phyloP scores from a whole-genome alignment of 2,888 invertebrate species.

The Pseudococcus viburni region DNA sequence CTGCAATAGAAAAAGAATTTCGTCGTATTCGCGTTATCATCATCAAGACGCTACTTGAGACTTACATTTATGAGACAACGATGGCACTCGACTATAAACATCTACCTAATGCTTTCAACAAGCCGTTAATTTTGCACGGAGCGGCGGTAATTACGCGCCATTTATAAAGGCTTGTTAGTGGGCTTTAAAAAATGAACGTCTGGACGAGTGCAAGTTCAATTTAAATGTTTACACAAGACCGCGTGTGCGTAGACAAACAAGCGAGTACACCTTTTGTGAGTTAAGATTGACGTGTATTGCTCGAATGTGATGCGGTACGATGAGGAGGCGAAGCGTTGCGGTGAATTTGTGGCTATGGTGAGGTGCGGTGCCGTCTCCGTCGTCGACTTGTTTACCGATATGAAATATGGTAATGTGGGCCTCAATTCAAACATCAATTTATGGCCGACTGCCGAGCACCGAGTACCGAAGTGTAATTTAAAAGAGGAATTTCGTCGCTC shows the following conservation, averaged over 20 bases:
- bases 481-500: neutral
- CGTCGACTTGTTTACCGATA: slow-evolving; percentile 35
- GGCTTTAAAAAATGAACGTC: neutral
- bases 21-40: no score
- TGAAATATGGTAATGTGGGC: slow-evolving; percentile 41
- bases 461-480: slow-evolving; percentile 5
- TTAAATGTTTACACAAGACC: slow-evolving; percentile 7
- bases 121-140: neutral
- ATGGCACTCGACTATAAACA: neutral
- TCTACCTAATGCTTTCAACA: neutral
- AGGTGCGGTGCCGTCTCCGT: neutral
- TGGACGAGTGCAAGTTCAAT: neutral
- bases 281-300: slow-evolving; percentile 4
- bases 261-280: neutral
- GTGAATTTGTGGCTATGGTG: neutral
- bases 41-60: no score
- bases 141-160: slow-evolving; percentile 10
- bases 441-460: neutral
- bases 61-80: no score
- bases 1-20: no score
- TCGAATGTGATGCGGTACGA: neutral
- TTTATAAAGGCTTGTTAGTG: slow-evolving; percentile 31
- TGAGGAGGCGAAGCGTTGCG: neutral
- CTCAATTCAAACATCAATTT: slow-evolving; percentile 28
- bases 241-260: slow-evolving; percentile 14